A percentile compares a stretch with the other conserved stretches of the same genome.
phyloP scores from a whole-genome alignment of 2,888 invertebrate genomes.

The Ferdinandea cuprea region DNA sequence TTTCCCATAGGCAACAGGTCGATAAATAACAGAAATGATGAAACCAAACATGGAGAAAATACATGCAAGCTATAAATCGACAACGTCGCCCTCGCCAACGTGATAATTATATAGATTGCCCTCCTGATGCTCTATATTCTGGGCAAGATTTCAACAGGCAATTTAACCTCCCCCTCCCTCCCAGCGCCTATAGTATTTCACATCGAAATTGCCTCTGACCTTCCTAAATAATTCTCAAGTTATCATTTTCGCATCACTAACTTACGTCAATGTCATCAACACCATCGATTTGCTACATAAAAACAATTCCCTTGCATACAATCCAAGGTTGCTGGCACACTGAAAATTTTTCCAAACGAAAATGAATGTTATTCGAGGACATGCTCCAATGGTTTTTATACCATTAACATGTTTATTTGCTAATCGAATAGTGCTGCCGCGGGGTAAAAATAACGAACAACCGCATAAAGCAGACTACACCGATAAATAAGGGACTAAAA shows the following conservation, averaged over 20 bases:
- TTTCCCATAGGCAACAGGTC: conserved; percentile 60
- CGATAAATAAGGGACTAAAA: conserved; percentile 50
- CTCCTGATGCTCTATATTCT: conserved; percentile 36
- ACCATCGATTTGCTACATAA: conserved; percentile 19
- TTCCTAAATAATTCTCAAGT: conserved; percentile 62
- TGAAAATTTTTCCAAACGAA: conserved; percentile 54
- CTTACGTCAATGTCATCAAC: conserved; percentile 62
- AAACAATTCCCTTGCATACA: conserved; percentile 37
- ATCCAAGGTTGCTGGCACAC: conserved; percentile 67
- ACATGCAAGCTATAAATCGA: conserved; percentile 46
- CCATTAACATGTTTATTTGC: conserved; percentile 21
- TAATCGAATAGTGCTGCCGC: not conserved
- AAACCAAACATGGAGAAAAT: conserved; percentile 16
- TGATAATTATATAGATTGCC: conserved; percentile 58
- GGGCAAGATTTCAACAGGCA: conserved; percentile 33
- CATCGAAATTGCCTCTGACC: conserved; percentile 52
- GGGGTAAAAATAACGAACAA: conserved; percentile 30
- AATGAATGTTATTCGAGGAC: conserved; percentile 57
- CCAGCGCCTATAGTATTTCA: conserved; percentile 3
- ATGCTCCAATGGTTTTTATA: conserved; percentile 54
- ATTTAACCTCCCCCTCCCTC: not conserved
- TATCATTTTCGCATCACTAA: conserved; percentile 53
- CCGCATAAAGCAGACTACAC: not conserved
- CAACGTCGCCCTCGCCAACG: conserved; percentile 31
- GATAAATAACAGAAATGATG: conserved; percentile 49